phyloP scores from a whole-genome alignment of 1,140 invertebrate genomes.

The Drosophila truncata region DNA sequence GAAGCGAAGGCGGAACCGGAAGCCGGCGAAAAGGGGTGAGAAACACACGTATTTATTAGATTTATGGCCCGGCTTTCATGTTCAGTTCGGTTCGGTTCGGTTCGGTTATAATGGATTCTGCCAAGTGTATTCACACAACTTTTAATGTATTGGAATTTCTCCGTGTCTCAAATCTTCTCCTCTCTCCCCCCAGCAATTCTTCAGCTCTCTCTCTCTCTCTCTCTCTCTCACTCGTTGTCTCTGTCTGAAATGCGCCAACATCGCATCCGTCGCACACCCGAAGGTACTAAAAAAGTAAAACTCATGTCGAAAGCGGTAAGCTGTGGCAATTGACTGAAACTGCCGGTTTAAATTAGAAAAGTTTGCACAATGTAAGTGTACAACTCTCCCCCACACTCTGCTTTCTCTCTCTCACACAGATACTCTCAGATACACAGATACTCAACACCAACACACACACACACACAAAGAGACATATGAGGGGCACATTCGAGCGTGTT shows the following conservation, averaged over 20 bases:
- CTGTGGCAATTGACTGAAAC: constrained; percentile 82
- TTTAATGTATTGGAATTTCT: constrained; percentile 77
- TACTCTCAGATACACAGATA: constrained; percentile 1
- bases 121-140: constrained; percentile 77
- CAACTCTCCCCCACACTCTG: constrained; percentile 36
- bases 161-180: neutral
- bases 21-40: constrained; percentile 27
- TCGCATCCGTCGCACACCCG: constrained; percentile 52
- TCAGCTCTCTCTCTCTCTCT: neutral
- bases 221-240: neutral
- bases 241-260: constrained; percentile 52
- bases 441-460: constrained; percentile 6
- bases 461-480: constrained; percentile 1
- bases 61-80: constrained; percentile 73
- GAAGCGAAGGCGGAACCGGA: constrained; percentile 15
- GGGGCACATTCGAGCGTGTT: constrained; percentile 71
- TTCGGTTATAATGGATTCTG: constrained; percentile 71
- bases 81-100: constrained; percentile 37
- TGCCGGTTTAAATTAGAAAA: constrained; percentile 83
- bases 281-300: constrained; percentile 80
- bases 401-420: neutral
- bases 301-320: constrained; percentile 81
- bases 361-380: constrained; percentile 78
- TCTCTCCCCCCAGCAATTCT: neutral
- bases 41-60: constrained; percentile 81